These are phyloP conservation scores for Drosophila equinoxialis DNA, from an alignment of 1,140 invertebrate species.

Conservation along the genomic window DNA sequence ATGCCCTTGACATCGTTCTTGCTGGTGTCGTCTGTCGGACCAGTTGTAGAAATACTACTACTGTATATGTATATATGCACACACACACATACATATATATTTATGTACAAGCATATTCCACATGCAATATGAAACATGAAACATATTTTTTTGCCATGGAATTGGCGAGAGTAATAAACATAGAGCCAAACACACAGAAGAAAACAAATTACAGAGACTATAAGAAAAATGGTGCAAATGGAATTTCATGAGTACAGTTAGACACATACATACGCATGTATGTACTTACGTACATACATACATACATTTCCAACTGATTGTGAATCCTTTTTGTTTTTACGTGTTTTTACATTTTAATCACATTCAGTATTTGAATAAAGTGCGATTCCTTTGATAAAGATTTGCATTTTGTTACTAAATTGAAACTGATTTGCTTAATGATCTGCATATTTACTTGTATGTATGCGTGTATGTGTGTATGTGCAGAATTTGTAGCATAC, in stretches of 20 bases:
- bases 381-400: background rate
- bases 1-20: conserved; percentile 5
- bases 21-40: background rate
- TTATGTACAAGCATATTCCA: background rate
- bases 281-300: too few species aligned
- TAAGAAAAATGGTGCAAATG: too few species aligned
- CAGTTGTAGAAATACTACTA: background rate
- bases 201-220: background rate
- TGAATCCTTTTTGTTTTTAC: too few species aligned
- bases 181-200: background rate
- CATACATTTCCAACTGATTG: too few species aligned
- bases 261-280: too few species aligned
- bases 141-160: background rate
- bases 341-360: too few species aligned
- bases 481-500: conserved; percentile 24
- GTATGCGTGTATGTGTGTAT: conserved; percentile 9
- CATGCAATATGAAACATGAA: conserved; percentile 9
- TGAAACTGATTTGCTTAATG: conserved; percentile 28
- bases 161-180: conserved; percentile 1
- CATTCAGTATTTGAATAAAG: background rate
- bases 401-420: conserved; percentile 37
- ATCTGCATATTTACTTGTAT: conserved; percentile 34
- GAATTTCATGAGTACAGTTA: too few species aligned
- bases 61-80: background rate
- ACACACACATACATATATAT: background rate